These are phyloP conservation scores for Parauchenoglanis ngamensis DNA, from an alignment of 2,797 vertebrate genomes.

Conservation along the genomic window DNA sequence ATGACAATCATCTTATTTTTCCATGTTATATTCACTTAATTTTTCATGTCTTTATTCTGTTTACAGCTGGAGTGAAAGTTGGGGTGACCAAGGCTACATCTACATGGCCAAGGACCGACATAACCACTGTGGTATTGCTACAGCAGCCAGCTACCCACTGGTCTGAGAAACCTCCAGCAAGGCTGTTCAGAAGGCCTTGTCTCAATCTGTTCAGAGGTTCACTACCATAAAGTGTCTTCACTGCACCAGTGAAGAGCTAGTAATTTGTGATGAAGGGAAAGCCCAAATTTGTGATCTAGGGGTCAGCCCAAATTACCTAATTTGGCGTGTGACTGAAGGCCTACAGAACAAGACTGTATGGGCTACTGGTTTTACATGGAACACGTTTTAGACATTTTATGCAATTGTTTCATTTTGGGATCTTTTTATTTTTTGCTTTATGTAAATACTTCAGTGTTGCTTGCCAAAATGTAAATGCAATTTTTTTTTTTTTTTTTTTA, in stretches of 20 bases:
- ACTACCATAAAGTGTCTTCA: conserved; percentile 7
- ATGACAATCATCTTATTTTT: background rate
- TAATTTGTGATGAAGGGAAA: background rate
- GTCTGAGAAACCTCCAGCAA: conserved; percentile 68
- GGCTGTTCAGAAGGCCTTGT: conserved; percentile 30
- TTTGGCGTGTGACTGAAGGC: conserved; percentile 20
- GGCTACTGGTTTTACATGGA: conserved; percentile 46
- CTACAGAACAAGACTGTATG: conserved; percentile 38
- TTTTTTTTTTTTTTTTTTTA: conserved; percentile 36
- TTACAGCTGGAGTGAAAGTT: conserved; percentile 87
- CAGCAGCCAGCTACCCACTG: conserved; percentile 88
- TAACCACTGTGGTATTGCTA: conserved; percentile 94
- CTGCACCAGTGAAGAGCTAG: conserved; percentile 13
- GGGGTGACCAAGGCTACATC: conserved; percentile 89
- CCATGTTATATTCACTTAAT: background rate
- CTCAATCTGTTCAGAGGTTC: background rate
- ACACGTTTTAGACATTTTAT: conserved; percentile 65
- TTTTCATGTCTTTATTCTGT: conserved; percentile 36
- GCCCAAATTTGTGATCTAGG: background rate
- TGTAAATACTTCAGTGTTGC: conserved; percentile 71
- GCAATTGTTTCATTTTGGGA: conserved; percentile 49
- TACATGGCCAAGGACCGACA: conserved; percentile 86
- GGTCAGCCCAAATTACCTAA: conserved; percentile 1
- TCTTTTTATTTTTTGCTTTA: conserved; percentile 52
- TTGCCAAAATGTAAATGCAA: conserved; percentile 59